phyloP scores from a whole-genome alignment of 2,113 vertebrate genomes.

The Dipodomys merriami region DNA sequence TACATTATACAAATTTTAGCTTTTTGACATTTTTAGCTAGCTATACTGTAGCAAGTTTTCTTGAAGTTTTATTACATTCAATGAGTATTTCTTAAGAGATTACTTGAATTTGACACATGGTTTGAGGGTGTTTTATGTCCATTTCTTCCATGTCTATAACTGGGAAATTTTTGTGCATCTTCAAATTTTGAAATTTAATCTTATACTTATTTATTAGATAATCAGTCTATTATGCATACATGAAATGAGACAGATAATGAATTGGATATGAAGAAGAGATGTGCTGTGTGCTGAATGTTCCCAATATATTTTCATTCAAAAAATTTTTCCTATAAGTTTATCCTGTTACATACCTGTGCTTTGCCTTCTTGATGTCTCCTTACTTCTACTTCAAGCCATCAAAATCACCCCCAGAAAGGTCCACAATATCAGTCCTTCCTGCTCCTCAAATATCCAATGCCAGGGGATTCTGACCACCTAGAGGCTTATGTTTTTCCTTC shows the following conservation, averaged over 20 bases:
- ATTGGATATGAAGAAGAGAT: slow-evolving; percentile 59
- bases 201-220: slow-evolving; percentile 54
- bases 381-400: neutral
- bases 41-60: slow-evolving; percentile 34
- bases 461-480: neutral
- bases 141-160: slow-evolving; percentile 15
- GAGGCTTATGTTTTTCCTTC: neutral
- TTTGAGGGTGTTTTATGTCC: slow-evolving; percentile 31
- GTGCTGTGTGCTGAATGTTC: neutral
- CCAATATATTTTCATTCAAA: slow-evolving; percentile 48
- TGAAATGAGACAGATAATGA: slow-evolving; percentile 55
- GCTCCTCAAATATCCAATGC: too few species aligned
- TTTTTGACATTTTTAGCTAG: slow-evolving; percentile 23
- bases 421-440: neutral
- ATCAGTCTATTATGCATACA: slow-evolving; percentile 57
- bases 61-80: slow-evolving; percentile 46
- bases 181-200: slow-evolving; percentile 70
- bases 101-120: slow-evolving; percentile 6
- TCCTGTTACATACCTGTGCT: neutral
- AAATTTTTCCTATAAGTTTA: slow-evolving; percentile 1
- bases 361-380: neutral
- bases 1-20: neutral
- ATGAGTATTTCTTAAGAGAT: slow-evolving; percentile 36
- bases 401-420: neutral
- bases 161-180: neutral